These are phyloP conservation scores for Anolis carolinensis DNA, from an alignment of 2,113 vertebrate species.

Conservation along the genomic window DNA sequence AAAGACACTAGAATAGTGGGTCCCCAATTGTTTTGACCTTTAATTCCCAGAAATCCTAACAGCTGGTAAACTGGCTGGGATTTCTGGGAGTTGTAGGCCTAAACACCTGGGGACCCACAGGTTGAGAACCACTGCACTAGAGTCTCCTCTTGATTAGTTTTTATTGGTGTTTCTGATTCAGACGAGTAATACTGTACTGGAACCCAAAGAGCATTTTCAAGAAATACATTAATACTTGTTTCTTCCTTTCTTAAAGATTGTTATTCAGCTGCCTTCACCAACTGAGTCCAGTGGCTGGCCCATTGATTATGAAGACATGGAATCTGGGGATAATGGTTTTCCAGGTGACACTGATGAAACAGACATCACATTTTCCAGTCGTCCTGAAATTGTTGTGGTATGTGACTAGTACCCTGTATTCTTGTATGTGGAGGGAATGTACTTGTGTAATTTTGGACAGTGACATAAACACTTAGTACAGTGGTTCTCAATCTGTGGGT, in stretches of 20 bases:
- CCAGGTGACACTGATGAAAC: slow-evolving; percentile 76
- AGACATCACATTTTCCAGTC: slow-evolving; percentile 66
- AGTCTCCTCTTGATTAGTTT: slow-evolving; percentile 26
- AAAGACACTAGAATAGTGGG: too few relatives aligned
- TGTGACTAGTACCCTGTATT: neutral
- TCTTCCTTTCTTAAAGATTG: slow-evolving; percentile 79
- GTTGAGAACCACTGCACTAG: too few relatives aligned
- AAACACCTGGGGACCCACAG: neutral
- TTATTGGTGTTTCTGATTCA: slow-evolving; percentile 36
- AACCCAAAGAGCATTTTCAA: neutral
- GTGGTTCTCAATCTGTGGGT: too few relatives aligned
- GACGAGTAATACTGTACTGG: slow-evolving; percentile 14
- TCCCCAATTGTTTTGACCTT: too few relatives aligned
- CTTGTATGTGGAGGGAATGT: neutral
- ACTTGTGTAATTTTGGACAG: neutral
- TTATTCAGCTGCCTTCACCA: slow-evolving; percentile 80
- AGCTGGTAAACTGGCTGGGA: too few relatives aligned
- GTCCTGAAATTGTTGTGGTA: slow-evolving; percentile 77
- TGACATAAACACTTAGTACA: too few relatives aligned
- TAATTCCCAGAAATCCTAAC: too few relatives aligned
- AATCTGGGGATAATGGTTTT: slow-evolving; percentile 83
- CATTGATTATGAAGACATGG: slow-evolving; percentile 82
- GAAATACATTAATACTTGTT: slow-evolving; percentile 13
- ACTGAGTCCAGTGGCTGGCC: slow-evolving; percentile 85
- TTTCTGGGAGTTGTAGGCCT: too few relatives aligned